A percentile compares a stretch with the other conserved stretches of the same genome.
Evolutionary conservation across 2,113 vertebrate genomes (phyloP).

Genomic region (Ctenodactylus gundi): DNA sequence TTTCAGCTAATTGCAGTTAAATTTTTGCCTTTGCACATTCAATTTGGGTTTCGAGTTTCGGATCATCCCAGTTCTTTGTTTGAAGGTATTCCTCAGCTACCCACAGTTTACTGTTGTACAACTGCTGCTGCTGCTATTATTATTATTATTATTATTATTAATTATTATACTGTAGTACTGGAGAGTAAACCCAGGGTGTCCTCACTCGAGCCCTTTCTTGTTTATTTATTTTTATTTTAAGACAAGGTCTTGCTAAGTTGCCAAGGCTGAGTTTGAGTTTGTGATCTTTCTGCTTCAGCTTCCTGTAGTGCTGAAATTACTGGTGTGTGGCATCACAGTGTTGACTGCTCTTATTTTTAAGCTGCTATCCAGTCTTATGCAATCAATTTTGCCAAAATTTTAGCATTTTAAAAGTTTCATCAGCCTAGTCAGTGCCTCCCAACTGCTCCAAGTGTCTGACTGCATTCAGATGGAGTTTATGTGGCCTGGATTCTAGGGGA

Average conservation of each 20-base stretch:
- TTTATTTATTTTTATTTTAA: neutral
- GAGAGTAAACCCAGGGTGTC: neutral
- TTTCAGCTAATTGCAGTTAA: neutral
- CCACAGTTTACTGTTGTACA: neutral
- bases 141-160: neutral
- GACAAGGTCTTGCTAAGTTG: neutral
- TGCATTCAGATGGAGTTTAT: rapidly evolving
- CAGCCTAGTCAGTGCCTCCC: no score
- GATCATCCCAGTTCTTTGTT: neutral
- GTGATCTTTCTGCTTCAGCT: neutral
- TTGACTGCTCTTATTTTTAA: neutral
- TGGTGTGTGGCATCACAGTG: neutral
- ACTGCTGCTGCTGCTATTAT: neutral
- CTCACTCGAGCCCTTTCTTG: neutral
- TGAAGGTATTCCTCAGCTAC: neutral
- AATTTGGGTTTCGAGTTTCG: neutral
- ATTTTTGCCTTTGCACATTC: neutral
- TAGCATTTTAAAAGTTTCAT: neutral
- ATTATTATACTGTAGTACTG: neutral
- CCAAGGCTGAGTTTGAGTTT: neutral
- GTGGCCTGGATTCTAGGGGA: neutral
- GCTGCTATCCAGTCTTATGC: neutral
- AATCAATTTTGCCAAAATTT: neutral
- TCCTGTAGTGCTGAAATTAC: neutral
- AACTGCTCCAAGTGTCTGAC: rapidly evolving